Percentiles rank a stretch among this genome's conserved stretches.
Evolutionary conservation across 2,888 invertebrate species (phyloP).

Genomic region (Heliconius ismenius): DNA sequence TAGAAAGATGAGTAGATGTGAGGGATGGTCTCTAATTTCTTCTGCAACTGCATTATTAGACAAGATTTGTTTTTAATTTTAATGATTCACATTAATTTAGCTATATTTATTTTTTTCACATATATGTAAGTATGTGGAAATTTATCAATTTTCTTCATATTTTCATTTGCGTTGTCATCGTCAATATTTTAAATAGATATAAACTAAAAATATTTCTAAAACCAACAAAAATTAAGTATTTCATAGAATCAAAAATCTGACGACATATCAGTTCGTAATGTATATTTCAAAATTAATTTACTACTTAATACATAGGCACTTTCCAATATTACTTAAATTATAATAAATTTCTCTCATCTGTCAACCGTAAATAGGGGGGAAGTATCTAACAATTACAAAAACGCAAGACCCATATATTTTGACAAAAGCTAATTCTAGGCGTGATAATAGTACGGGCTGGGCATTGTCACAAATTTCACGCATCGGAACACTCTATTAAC

Average conservation of each 20-base stretch:
- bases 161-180: too few species aligned
- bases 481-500: slow-evolving; percentile 74
- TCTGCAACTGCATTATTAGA: background rate
- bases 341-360: background rate
- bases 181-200: too few species aligned
- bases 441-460: slow-evolving; percentile 71
- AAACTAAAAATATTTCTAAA: too few species aligned
- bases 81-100: too few species aligned
- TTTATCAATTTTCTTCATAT: too few species aligned
- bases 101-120: too few species aligned
- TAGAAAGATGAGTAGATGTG: background rate
- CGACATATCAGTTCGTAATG: too few species aligned
- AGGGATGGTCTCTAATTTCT: background rate
- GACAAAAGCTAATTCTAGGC: slow-evolving; percentile 75
- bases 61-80: background rate
- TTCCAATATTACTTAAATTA: slow-evolving; percentile 3
- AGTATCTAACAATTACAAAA: slow-evolving; percentile 24
- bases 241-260: too few species aligned
- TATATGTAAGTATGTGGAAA: too few species aligned
- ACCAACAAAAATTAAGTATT: too few species aligned
- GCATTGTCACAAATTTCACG: slow-evolving; percentile 75
- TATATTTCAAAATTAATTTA: background rate
- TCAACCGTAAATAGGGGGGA: slow-evolving; percentile 23
- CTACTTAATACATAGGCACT: background rate
- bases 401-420: slow-evolving; percentile 53